Conservation (phyloP, 1,140 invertebrate species). For the Pogonomyrmex barbatus region DNA sequence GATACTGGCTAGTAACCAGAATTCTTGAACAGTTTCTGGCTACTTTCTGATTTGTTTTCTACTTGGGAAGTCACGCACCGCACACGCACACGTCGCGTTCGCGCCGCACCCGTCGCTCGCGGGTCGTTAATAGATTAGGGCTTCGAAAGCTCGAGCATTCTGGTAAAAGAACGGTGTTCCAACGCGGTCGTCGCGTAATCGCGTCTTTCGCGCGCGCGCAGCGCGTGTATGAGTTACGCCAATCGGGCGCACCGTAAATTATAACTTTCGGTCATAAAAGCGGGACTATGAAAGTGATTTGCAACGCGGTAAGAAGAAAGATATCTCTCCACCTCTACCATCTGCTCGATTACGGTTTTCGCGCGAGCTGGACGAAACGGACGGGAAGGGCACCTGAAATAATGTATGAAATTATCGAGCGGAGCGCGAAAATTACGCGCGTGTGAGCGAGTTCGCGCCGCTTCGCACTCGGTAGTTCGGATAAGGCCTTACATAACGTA, state of each 20-base stretch:
- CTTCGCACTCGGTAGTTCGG: conserved; percentile 55
- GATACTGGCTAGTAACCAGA: too few species aligned
- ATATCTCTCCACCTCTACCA: conserved; percentile 38
- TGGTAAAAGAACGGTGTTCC: conserved; percentile 2
- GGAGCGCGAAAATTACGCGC: conserved; percentile 18
- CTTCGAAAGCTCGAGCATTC: conserved; percentile 63
- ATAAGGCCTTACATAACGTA: conserved; percentile 66
- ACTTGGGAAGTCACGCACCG: not conserved
- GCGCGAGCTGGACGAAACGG: not conserved
- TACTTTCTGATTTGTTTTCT: not conserved
- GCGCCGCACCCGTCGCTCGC: not conserved
- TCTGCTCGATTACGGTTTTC: conserved; percentile 40
- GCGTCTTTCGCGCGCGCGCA: conserved; percentile 39
- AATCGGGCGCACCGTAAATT: conserved; percentile 73
- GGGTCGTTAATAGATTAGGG: conserved; percentile 73
- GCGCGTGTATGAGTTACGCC: conserved; percentile 59
- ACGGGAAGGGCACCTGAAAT: conserved; percentile 51
- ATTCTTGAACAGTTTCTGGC: too few species aligned
- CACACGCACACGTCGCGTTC: not conserved
- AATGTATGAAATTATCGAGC: conserved; percentile 66
- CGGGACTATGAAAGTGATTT: conserved; percentile 79
- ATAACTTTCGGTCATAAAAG: conserved; percentile 79
- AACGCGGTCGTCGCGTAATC: conserved; percentile 61
- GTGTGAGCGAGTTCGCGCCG: conserved; percentile 22
- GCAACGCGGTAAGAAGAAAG: conserved; percentile 65